Evolutionary conservation across 2,888 invertebrate genomes (phyloP), one percentile per base, ranked within the genome.

Genomic region (Chironomus riparius): DNA sequence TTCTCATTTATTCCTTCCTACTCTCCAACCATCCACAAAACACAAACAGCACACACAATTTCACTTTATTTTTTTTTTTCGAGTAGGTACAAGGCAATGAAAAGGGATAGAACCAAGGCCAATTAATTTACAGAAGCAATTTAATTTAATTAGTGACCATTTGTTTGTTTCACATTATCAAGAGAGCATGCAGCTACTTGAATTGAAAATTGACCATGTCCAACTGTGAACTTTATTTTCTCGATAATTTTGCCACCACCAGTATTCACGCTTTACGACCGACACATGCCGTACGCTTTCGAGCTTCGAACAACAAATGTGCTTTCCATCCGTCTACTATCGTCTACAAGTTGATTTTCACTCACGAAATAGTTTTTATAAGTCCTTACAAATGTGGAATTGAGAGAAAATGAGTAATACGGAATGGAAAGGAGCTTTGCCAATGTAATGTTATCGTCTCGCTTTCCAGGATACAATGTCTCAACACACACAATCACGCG

Each of bases 261-360:
- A 56, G 62, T 38, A 21, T 12, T 65, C 22, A 24, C 65, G 24
- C 65, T 65, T 65, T 72, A 28, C 38, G 24, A 72, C 62, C 62
- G 62, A 72, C 61, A 72, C 72, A 72, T 72, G 72, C 72, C 72
- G 28, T 50, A 61, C 71, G 71, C 22, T 22, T 4, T 50, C 72
- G 72, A 72, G 56, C 50, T 72, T 72, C 72, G 62, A 72, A 72
- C 72, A 56, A 28, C 72, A 72, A 72, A 72, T 72, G 72, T 70
- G 15, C 70, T 70, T 70, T 50, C 56, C 56, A 50, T 70, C 70
- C 22, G 21, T 18, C 50, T 24, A 50, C 56, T 70, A 18, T 21
- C 21, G 48, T 28, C 72, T n/a, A 72, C 72, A 72, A 72, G 72
- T 72, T 72, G 72, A 72, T 72, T 15, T 70, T 70, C 21, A 18